Percentiles rank a stretch among this genome's conserved stretches.
phyloP scores from a whole-genome alignment of 2,888 invertebrate genomes.

The Leptopilina myrica region DNA sequence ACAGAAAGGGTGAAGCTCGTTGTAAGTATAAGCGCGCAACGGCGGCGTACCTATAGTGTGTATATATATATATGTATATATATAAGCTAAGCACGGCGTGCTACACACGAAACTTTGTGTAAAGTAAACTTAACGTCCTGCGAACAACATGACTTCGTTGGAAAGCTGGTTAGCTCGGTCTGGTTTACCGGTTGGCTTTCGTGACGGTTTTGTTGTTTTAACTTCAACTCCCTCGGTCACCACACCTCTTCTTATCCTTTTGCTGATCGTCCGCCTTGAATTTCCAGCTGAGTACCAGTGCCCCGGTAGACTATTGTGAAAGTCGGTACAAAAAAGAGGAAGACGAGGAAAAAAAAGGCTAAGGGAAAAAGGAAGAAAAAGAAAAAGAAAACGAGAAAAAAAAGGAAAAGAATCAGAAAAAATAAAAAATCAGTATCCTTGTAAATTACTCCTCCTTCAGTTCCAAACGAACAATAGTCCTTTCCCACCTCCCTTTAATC shows the following conservation, averaged over 20 bases:
- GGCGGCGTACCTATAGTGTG: not conserved
- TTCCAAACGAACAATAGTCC: slow-evolving; percentile 61
- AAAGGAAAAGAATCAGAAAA: slow-evolving; percentile 34
- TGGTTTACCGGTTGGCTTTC: slow-evolving; percentile 61
- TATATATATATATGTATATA: no score
- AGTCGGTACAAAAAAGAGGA: slow-evolving; percentile 38
- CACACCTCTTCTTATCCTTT: slow-evolving; percentile 46
- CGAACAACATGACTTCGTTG: slow-evolving; percentile 60
- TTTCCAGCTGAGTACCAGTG: slow-evolving; percentile 22
- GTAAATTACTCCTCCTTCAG: slow-evolving; percentile 62
- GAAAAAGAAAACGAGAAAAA: no score
- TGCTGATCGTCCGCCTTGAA: slow-evolving; percentile 33
- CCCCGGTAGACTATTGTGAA: slow-evolving; percentile 57
- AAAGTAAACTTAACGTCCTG: slow-evolving; percentile 71
- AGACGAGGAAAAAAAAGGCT: no score
- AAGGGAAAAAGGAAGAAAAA: no score
- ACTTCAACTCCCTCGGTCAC: slow-evolving; percentile 55
- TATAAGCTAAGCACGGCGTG: slow-evolving; percentile 42
- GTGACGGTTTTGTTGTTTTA: slow-evolving; percentile 69
- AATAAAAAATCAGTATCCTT: slow-evolving; percentile 56
- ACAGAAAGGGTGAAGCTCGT: slow-evolving; percentile 1
- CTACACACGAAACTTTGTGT: slow-evolving; percentile 63
- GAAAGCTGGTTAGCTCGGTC: slow-evolving; percentile 56
- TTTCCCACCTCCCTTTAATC: slow-evolving; percentile 42
- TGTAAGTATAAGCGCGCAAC: slow-evolving; percentile 45